Percentiles rank a stretch among this genome's conserved stretches.
Conservation (phyloP, 2,888 invertebrate genomes). For the Leistus spinibarbis region DNA sequence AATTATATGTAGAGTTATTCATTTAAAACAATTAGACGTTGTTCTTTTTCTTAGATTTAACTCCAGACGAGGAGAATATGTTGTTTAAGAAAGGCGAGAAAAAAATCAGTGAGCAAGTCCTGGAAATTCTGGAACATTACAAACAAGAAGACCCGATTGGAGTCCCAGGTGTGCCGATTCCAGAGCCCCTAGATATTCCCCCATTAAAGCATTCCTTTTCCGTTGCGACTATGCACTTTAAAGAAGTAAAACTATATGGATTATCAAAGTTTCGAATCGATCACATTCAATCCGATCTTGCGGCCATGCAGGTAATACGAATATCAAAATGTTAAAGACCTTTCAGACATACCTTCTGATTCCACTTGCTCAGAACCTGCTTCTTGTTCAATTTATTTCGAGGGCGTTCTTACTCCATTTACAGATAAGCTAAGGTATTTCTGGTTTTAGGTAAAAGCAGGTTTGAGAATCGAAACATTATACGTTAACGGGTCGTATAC, state of each 20-base stretch:
- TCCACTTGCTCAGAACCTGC: too few species aligned
- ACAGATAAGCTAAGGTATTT: neutral
- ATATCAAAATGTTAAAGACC: too few species aligned
- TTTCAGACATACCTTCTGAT: too few species aligned
- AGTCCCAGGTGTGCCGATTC: conserved; percentile 77
- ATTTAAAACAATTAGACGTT: too few species aligned
- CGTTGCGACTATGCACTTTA: conserved; percentile 72
- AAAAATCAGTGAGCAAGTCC: conserved; percentile 73
- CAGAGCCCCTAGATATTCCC: conserved; percentile 81
- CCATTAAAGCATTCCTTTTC: conserved; percentile 75
- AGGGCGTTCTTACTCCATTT: neutral
- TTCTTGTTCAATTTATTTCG: neutral
- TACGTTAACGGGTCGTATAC: conserved; percentile 78
- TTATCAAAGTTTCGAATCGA: conserved; percentile 79
- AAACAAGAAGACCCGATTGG: conserved; percentile 81
- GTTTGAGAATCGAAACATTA: conserved; percentile 72
- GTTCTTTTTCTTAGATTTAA: neutral
- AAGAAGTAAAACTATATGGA: conserved; percentile 73
- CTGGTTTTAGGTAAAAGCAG: conserved; percentile 72
- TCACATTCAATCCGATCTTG: conserved; percentile 72
- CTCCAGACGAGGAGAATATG: conserved; percentile 14
- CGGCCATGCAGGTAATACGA: conserved; percentile 76
- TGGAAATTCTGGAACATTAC: conserved; percentile 75
- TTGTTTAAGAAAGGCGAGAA: conserved; percentile 60
- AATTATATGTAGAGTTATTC: too few species aligned